Base-by-base conservation (phyloP, 2,797 vertebrate genomes). In the Fundulus diaphanus region DNA sequence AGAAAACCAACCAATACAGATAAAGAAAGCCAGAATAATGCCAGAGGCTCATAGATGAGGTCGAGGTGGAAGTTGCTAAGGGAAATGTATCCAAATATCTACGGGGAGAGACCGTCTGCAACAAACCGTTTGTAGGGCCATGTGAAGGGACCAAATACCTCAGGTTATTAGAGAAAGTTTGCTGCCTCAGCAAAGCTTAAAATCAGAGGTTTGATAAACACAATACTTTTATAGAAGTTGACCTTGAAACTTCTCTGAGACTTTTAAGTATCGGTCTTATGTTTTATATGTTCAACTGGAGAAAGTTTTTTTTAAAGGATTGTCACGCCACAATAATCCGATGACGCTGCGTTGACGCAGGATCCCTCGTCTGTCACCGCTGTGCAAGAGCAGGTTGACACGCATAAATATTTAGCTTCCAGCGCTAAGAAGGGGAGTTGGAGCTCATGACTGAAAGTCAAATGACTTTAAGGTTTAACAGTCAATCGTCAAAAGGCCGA, bases 391-490 rank as follows among this genome's bases (percentile, higher is more conserved):
- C 33, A 18, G n/a, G 71, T 54, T 22, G 0, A 22, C 24, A 0
- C 8, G 22, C 68, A 67, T 77, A 78, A 79, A 87, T 81, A 85
- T 88, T 85, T 68, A 66, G 63, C 63, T 82, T 46, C 33, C 51
- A 70, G 59, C 37, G 61, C 61, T 72, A 63, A 79, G 69, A n/a
- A n/a, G n/a, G 20, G 27, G 68, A 73, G 65, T 59, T 68, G 69
- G 42, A 18, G 54, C 76, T 70, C 3, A 7, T 65, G 61, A 74
- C 33, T 31, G 9, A 31, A 63, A 72, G 61, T 76, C n/a, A 57
- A 20, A 54, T 49, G 18, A 5, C 40, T 44, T 54, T 33, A 46
- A 49, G 57, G 69, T 67, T 44, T 59, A 70, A 24, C 35, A 0
- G 29, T 68, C 48, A 52, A 49, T 72, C 75, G 67, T 72, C 29